Evolutionary conservation across 2,888 invertebrate species (phyloP).

Genomic region (Ferdinandea cuprea): DNA sequence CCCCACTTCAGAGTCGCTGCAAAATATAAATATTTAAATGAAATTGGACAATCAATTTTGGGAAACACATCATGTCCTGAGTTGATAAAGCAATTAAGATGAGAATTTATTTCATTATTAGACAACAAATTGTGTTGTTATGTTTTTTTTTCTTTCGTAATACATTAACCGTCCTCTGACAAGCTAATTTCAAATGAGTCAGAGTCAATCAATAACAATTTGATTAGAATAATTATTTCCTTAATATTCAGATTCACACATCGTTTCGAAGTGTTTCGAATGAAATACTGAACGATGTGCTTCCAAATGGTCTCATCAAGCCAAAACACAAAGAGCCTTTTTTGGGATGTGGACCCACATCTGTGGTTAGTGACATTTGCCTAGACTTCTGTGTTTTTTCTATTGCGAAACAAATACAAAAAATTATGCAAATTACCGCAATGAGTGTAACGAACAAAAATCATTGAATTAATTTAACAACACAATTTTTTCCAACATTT

Average conservation of each 20-base stretch:
- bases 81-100: conserved; percentile 21
- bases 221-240: conserved; percentile 62
- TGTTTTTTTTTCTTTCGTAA: conserved; percentile 40
- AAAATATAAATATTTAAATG: conserved; percentile 6
- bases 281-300: conserved; percentile 46
- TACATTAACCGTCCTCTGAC: conserved; percentile 35
- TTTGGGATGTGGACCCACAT: too few species aligned
- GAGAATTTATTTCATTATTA: conserved; percentile 44
- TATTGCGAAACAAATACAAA: conserved; percentile 13
- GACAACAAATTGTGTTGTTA: conserved; percentile 28
- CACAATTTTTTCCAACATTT: conserved; percentile 38
- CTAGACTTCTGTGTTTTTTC: conserved; percentile 20
- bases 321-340: conserved; percentile 5
- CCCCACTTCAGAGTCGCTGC: background rate
- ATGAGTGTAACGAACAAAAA: conserved; percentile 47
- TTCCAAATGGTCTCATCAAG: conserved; percentile 57
- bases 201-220: conserved; percentile 59
- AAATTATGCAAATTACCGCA: conserved; percentile 63
- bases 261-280: conserved; percentile 32
- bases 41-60: conserved; percentile 17
- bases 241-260: conserved; percentile 69
- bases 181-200: conserved; percentile 36
- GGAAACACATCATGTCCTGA: background rate
- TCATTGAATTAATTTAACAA: conserved; percentile 51
- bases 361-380: background rate